These are phyloP conservation scores for Halocaridina rubra DNA, from an alignment of 2,888 invertebrate species.

Conservation along the genomic window DNA sequence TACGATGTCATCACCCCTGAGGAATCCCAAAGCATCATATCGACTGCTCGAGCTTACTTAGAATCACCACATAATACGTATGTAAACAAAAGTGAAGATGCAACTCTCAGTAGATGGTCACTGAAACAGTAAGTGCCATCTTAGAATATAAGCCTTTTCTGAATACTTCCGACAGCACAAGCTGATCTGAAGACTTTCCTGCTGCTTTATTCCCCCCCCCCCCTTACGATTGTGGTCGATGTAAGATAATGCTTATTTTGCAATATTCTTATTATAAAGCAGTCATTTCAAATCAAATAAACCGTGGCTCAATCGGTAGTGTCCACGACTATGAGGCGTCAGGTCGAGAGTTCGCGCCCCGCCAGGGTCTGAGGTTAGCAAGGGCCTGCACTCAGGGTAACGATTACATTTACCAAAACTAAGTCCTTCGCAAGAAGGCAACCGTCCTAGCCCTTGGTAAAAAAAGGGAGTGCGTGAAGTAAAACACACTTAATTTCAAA, in stretches of 20 bases:
- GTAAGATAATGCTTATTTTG: neutral
- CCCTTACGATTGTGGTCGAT: no score
- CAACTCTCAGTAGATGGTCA: neutral
- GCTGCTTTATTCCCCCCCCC: no score
- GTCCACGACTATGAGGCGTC: no score
- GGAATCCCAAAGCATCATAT: slow-evolving; percentile 10
- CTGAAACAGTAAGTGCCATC: slow-evolving; percentile 41
- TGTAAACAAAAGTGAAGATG: neutral
- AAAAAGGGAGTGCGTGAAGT: no score
- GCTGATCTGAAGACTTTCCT: neutral
- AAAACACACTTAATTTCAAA: neutral
- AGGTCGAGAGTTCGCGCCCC: no score
- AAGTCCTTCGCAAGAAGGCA: no score
- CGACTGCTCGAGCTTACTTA: neutral
- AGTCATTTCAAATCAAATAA: neutral
- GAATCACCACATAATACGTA: neutral
- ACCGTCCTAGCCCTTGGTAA: no score
- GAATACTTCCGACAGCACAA: neutral
- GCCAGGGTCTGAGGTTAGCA: no score
- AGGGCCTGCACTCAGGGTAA: no score
- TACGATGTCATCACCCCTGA: slow-evolving; percentile 34
- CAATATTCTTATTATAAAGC: neutral
- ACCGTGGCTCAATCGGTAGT: no score
- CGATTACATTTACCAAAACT: no score
- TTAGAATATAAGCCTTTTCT: neutral